phyloP scores from a whole-genome alignment of 2,113 vertebrate genomes.

The Anoura caudifer region DNA sequence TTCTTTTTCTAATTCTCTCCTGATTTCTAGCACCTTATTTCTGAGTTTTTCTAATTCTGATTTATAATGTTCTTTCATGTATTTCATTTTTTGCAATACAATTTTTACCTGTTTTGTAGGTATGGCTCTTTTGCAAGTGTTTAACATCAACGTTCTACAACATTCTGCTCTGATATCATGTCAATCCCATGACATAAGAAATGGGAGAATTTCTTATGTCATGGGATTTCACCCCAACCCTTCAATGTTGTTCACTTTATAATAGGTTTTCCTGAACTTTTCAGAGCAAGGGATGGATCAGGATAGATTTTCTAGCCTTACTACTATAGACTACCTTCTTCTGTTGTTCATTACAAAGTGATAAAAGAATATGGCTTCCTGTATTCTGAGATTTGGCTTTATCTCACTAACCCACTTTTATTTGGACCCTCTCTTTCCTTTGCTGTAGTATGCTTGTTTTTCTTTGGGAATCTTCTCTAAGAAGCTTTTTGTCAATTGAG shows the following conservation, averaged over 20 bases:
- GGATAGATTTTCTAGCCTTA: not conserved
- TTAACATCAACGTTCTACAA: no score
- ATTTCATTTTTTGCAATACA: not conserved
- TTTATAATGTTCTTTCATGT: not conserved
- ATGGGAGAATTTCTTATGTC: not conserved
- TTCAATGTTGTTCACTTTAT: not conserved
- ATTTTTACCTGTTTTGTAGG: not conserved
- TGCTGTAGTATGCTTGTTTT: not conserved
- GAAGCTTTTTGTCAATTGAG: not conserved
- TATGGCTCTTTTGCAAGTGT: not conserved
- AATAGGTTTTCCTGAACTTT: not conserved
- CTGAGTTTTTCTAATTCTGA: not conserved
- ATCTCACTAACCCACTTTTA: not conserved
- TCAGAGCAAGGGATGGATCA: not conserved
- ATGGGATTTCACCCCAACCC: not conserved
- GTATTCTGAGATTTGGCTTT: not conserved
- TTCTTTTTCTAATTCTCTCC: not conserved
- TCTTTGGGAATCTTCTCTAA: not conserved
- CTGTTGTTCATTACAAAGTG: not conserved
- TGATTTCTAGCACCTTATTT: not conserved
- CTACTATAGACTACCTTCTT: not conserved
- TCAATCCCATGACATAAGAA: no score
- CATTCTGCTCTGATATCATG: no score
- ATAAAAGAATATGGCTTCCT: not conserved
- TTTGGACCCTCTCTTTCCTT: not conserved